A percentile compares a stretch with the other conserved stretches of the same genome.
These are phyloP conservation scores for Microctonus hyperodae DNA, from an alignment of 2,888 invertebrate species.

Conservation along the genomic window DNA sequence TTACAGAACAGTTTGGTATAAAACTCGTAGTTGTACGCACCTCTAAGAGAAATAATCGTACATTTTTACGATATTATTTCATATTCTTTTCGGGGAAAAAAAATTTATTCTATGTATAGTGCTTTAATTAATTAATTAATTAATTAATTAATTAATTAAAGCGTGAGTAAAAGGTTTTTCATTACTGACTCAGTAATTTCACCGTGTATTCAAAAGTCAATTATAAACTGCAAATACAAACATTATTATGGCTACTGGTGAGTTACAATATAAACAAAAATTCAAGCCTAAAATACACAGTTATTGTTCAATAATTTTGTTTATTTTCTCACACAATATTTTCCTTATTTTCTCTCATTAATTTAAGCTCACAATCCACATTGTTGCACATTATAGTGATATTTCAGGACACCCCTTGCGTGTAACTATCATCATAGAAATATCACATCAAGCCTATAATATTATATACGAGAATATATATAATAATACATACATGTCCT, in stretches of 20 bases:
- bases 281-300: no score
- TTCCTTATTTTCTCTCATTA: not conserved
- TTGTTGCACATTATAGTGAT: not conserved
- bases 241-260: not conserved
- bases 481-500: not conserved
- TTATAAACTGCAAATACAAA: not conserved
- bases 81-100: no score
- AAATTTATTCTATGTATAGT: no score
- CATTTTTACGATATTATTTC: not conserved
- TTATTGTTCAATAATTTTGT: no score
- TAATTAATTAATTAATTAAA: no score
- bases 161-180: no score
- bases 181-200: no score
- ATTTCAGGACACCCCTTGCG: not conserved
- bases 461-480: no score
- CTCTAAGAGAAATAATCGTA: not conserved
- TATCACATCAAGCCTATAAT: not conserved
- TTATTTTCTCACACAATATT: not conserved
- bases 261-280: not conserved
- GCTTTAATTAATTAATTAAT: no score
- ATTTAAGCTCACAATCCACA: not conserved
- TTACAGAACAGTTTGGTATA: not conserved
- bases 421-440: slow-evolving; percentile 16
- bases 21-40: not conserved
- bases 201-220: no score